Base-by-base conservation (phyloP, 2,888 invertebrate genomes). In the Iselma pallidipennis region DNA sequence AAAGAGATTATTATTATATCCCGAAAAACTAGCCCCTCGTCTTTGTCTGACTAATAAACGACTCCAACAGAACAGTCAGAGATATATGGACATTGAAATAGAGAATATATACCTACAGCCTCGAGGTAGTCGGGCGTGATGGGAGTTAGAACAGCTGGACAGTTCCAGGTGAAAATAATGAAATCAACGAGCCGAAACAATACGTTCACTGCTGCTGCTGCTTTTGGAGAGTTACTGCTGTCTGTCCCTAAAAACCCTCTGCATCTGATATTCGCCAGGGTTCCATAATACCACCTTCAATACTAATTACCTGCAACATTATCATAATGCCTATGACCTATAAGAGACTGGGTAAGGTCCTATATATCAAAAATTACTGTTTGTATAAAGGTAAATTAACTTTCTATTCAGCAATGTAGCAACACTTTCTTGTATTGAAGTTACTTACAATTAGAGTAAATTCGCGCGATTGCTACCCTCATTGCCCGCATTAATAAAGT, bases 141-240 rank as follows among this genome's bases (percentile, higher is more conserved):
- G 80, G 76, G 79, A 79, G 72, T 66, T 58, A 64, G 71, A 78
- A 78, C 80, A 80, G 79, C 79, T 80, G 80, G 77, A 72, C 76
- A 70, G 66, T 73, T 79, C 82, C 81, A 81, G 82, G 81, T 81
- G 81, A 81, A 81, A 82, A 82, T 79, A 79, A 79, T 78, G 80
- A 80, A 81, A 81, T 80, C 81, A 82, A 81, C 81, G 81, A 80
- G 79, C 80, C 80, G 81, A 82, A 81, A 81, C 81, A 82, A 78
- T 76, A 66, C 70, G 62, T 63, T 67, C 69, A 62, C 67, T 69
- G 66, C 42, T 45, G 19, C 45, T 45, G 21, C 21, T 16, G n/a
- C n/a, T 21, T 19, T 21, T 21, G 16, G 16, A 53, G 14, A 19
- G 12, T 28, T 28, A 10, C 28, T 28, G 14, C 3, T 21, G 25